Evolutionary conservation across 2,113 vertebrate genomes (phyloP), one percentile per base, ranked within the genome.

Genomic region (Typhlomys cinereus): DNA sequence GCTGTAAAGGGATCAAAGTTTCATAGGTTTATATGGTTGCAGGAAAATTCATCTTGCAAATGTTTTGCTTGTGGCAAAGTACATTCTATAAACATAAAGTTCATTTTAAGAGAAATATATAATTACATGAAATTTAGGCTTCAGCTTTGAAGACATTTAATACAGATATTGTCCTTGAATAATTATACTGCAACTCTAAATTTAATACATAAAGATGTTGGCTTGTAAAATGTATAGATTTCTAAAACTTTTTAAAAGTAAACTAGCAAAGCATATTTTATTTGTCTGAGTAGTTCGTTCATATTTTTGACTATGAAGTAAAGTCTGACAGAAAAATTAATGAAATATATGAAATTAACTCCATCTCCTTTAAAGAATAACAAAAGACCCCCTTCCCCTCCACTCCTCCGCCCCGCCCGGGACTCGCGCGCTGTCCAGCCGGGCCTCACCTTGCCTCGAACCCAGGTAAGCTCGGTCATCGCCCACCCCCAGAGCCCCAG

Each of bases 11-110:
- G 29, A 90, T 92, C 86, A 87, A 75, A 61, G 71, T 69, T 78
- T 50, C 41, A 70, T 34, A 46, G 14, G 27, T 89, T 92, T 80
- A 87, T 44, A 61, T 36, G 21, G 18, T 23, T 27, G 7, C 57
- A 80, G 50, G 76, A 78, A 92, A 89, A 92, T 61, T 89, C 18
- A 67, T 54, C 36, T 54, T 81, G 57, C 61, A 87, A 92, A 69
- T 57, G 39, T 21, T 10, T 64, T 70, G 20, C 20, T 50, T 39
- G 1, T 92, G 66, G 66, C 17, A 74, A 93, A 89, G 59, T 5
- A 61, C 23, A 83, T 78, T 84, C 41, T 36, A 90, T n/a, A 84
- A 82, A 61, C 36, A 36, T 29, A 76, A 79, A 36, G n/a, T n/a
- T 66, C 5, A 92, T 86, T 81, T 91, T 59, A 79, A 86, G 67